phyloP scores from a whole-genome alignment of 2,797 vertebrate genomes.

The Dendrocincla fuliginosa region DNA sequence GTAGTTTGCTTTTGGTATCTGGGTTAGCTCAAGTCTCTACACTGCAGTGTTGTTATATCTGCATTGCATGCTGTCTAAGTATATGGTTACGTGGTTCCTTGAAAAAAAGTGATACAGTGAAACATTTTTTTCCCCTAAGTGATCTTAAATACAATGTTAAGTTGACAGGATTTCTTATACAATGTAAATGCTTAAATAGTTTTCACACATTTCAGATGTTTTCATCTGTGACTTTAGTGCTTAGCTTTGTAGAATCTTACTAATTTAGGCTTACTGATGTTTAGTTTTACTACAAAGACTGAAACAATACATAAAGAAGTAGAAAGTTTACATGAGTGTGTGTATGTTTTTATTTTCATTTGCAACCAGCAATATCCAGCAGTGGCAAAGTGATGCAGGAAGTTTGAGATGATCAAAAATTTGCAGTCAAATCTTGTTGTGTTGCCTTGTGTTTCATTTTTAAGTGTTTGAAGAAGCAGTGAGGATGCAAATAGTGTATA shows the following conservation, averaged over 20 bases:
- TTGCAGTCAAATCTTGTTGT: not conserved
- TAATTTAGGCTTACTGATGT: not conserved
- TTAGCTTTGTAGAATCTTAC: not conserved
- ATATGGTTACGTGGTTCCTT: accelerated
- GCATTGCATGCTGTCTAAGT: accelerated
- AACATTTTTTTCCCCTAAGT: not conserved
- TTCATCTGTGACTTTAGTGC: not conserved
- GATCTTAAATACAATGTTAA: not conserved
- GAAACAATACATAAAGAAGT: not conserved
- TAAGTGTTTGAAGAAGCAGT: not conserved
- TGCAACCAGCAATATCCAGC: accelerated
- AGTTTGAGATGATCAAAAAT: not conserved
- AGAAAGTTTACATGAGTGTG: not conserved
- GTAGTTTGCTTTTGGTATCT: not conserved
- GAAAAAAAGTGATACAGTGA: not conserved
- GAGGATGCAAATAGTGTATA: not conserved
- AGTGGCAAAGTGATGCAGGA: not conserved
- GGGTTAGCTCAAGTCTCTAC: not conserved
- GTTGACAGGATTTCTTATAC: not conserved
- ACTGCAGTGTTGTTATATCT: not conserved
- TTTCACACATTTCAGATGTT: not conserved
- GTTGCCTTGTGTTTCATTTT: not conserved
- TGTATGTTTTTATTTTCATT: not conserved
- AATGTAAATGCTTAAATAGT: not conserved
- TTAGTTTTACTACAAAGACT: not conserved